Percentiles rank a stretch among this genome's conserved stretches.
Conservation (phyloP, 2,888 invertebrate species). For the Tachystola acroxantha region DNA sequence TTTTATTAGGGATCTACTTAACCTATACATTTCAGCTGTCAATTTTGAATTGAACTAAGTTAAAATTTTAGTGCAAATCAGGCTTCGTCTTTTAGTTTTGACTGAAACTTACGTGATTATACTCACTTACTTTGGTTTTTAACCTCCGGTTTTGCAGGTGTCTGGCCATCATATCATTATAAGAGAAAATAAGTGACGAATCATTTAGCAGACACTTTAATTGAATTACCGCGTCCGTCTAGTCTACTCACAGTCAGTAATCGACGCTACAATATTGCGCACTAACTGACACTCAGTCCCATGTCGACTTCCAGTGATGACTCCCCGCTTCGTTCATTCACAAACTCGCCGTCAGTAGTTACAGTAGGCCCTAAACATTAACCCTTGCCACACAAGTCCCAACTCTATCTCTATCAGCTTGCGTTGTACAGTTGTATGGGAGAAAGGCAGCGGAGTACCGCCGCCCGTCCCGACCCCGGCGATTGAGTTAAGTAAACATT, state of each 20-base stretch:
- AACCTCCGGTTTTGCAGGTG: too few relatives aligned
- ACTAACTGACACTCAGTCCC: conserved; percentile 43
- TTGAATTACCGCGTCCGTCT: too few relatives aligned
- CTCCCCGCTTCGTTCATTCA: conserved; percentile 76
- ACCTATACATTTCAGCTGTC: too few relatives aligned
- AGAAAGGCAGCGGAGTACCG: conserved; percentile 18
- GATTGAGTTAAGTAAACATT: conserved; percentile 75
- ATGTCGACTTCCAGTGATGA: conserved; percentile 67
- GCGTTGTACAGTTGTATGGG: conserved; percentile 37
- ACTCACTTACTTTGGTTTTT: conserved; percentile 20
- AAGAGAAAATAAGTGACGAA: too few relatives aligned
- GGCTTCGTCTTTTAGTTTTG: too few relatives aligned
- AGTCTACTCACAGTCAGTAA: conserved; percentile 19
- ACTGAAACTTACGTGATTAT: too few relatives aligned
- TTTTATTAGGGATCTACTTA: too few relatives aligned
- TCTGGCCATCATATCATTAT: too few relatives aligned
- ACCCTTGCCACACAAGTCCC: conserved; percentile 38
- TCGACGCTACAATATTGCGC: conserved; percentile 33
- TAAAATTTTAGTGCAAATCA: too few relatives aligned
- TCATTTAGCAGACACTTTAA: too few relatives aligned
- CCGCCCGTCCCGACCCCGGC: conserved; percentile 57
- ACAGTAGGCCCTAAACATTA: conserved; percentile 48
- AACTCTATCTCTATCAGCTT: conserved; percentile 45
- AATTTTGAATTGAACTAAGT: too few relatives aligned
- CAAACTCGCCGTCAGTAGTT: conserved; percentile 47